Percentiles rank a stretch among this genome's conserved stretches.
phyloP scores from a whole-genome alignment of 2,888 invertebrate species.

The Hofmannophila pseudospretella region DNA sequence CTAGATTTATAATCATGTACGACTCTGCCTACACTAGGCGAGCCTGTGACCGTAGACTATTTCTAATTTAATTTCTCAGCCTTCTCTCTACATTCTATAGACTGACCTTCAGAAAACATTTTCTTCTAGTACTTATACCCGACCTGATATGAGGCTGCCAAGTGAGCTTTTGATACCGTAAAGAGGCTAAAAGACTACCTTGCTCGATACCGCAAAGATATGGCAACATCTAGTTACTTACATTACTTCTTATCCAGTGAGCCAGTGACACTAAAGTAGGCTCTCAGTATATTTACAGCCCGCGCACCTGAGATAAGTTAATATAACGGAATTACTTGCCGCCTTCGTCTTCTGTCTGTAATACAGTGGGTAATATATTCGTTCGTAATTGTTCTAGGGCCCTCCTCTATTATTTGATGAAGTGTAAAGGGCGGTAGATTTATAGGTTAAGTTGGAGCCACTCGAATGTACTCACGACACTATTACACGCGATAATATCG shows the following conservation, averaged over 20 bases:
- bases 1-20: too few species aligned
- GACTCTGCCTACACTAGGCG: too few species aligned
- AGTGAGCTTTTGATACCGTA: too few species aligned
- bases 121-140: constrained; percentile 1
- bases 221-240: constrained; percentile 24
- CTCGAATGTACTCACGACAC: constrained; percentile 39
- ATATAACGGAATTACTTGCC: constrained; percentile 47
- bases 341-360: constrained; percentile 26
- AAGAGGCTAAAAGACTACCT: constrained; percentile 6
- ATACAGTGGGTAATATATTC: constrained; percentile 56
- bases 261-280: constrained; percentile 31
- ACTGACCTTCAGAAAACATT: constrained; percentile 4
- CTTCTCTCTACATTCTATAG: too few species aligned
- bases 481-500: constrained; percentile 48
- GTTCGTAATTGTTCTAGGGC: constrained; percentile 58
- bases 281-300: constrained; percentile 38
- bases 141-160: background rate
- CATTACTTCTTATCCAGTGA: constrained; percentile 29
- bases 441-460: constrained; percentile 57
- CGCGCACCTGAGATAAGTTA: constrained; percentile 56
- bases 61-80: too few species aligned
- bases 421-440: constrained; percentile 65
- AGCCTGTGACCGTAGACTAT: too few species aligned
- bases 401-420: constrained; percentile 64
- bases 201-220: constrained; percentile 12